Evolutionary conservation across 2,113 vertebrate genomes (phyloP).

Genomic region (Crotalus viridis): DNA sequence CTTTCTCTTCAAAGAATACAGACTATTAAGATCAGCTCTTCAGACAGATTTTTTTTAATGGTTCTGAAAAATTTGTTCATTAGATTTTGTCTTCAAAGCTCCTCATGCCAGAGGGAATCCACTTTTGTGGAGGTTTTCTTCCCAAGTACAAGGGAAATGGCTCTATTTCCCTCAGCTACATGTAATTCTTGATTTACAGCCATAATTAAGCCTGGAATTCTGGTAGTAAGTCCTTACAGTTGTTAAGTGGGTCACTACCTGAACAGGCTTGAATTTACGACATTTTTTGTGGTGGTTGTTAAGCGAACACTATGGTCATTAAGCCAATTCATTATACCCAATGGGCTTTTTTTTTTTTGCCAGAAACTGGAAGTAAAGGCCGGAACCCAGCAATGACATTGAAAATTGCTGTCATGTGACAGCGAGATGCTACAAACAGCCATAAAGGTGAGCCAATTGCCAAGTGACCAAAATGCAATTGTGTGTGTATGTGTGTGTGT

Average conservation of each 20-base stretch:
- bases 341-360: too few species aligned
- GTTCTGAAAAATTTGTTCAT: slow-evolving; percentile 63
- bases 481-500: too few species aligned
- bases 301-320: too few species aligned
- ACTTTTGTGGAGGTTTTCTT: slow-evolving; percentile 67
- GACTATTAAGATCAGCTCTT: slow-evolving; percentile 39
- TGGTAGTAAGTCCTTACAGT: not conserved
- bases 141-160: slow-evolving; percentile 52
- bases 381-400: too few species aligned
- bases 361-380: too few species aligned
- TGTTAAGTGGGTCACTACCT: not conserved
- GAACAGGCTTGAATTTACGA: not conserved
- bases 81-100: slow-evolving; percentile 69
- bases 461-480: too few species aligned
- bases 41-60: slow-evolving; percentile 33
- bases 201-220: not conserved
- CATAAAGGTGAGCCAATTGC: too few species aligned
- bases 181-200: not conserved
- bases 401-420: too few species aligned
- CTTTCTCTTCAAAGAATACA: slow-evolving; percentile 38
- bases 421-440: too few species aligned
- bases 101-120: slow-evolving; percentile 58
- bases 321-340: too few species aligned
- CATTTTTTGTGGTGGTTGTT: too few species aligned
- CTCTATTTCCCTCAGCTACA: slow-evolving; percentile 61